These are phyloP conservation scores for Periphyllus acericola DNA, from an alignment of 2,888 invertebrate species.

Conservation along the genomic window DNA sequence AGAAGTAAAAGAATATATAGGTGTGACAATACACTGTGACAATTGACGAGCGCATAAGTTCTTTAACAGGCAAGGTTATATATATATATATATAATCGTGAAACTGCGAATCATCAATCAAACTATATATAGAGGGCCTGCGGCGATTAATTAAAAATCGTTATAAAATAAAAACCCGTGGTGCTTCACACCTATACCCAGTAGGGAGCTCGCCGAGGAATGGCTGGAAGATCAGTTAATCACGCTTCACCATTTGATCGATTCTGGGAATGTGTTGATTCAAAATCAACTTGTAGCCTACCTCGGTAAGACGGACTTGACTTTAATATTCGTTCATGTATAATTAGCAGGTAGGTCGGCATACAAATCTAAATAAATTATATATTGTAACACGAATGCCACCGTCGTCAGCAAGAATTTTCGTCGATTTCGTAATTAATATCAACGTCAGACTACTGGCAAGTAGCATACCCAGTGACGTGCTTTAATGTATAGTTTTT, in stretches of 20 bases:
- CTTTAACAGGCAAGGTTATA: background rate
- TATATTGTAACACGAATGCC: too few relatives aligned
- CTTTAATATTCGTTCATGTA: background rate
- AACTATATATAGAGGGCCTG: background rate
- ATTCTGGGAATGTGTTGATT: background rate
- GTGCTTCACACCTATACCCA: background rate
- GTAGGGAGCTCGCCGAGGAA: background rate
- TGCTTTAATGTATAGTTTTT: background rate
- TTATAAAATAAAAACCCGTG: background rate
- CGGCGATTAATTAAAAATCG: background rate
- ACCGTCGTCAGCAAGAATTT: too few relatives aligned
- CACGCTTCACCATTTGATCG: background rate
- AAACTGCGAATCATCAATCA: background rate
- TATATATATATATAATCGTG: background rate
- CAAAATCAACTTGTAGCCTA: background rate
- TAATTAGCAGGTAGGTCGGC: background rate
- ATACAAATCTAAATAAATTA: too few relatives aligned
- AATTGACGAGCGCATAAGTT: background rate
- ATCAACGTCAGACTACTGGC: too few relatives aligned
- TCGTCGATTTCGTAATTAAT: too few relatives aligned
- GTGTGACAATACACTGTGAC: background rate
- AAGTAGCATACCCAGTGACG: background rate
- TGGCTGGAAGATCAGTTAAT: background rate
- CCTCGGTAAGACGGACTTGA: background rate
- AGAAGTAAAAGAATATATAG: background rate